Percentiles rank a stretch among this genome's conserved stretches.
Conservation (phyloP, 1,140 invertebrate species). For the Ectropis grisescens region DNA sequence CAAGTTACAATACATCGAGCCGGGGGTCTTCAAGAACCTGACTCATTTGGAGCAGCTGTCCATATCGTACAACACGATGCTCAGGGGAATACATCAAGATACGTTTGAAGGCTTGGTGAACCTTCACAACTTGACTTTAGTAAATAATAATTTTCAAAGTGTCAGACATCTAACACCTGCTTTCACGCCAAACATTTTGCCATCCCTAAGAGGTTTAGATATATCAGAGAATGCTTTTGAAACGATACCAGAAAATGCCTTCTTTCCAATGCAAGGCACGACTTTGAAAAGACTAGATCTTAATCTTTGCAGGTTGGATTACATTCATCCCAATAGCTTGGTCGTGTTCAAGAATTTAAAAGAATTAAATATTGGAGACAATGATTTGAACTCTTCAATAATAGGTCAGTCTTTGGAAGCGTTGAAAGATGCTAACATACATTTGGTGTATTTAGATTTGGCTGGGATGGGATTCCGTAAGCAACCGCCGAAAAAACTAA, state of each 20-base stretch:
- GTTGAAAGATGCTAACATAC: conserved; percentile 39
- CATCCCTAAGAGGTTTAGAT: conserved; percentile 37
- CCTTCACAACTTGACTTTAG: conserved; percentile 50
- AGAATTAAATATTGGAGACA: conserved; percentile 61
- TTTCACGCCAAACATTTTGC: conserved; percentile 37
- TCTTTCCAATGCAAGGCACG: conserved; percentile 38
- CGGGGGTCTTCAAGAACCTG: conserved; percentile 41
- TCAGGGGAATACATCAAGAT: conserved; percentile 27
- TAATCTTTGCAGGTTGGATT: conserved; percentile 63
- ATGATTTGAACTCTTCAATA: conserved; percentile 53
- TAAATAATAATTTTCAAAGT: conserved; percentile 55
- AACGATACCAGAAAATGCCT: conserved; percentile 38
- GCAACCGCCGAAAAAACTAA: conserved; percentile 43
- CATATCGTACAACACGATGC: conserved; percentile 45
- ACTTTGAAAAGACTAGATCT: conserved; percentile 49
- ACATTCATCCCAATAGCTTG: conserved; percentile 63
- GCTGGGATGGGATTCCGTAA: conserved; percentile 67
- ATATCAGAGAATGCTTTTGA: conserved; percentile 54
- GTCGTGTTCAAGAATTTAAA: conserved; percentile 51
- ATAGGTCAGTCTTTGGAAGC: conserved; percentile 50
- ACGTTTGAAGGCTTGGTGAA: conserved; percentile 43
- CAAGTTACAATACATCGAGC: conserved; percentile 35
- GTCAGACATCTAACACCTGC: conserved; percentile 34
- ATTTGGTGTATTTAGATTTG: conserved; percentile 56
- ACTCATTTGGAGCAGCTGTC: conserved; percentile 39